Percentiles rank a stretch among this genome's conserved stretches.
These are phyloP conservation scores for human DNA, from an alignment of 2,113 vertebrate species.

Conservation along the genomic window GRCh38 chr7:20191001-20191500, in stretches of 20 bases:
- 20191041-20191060: not conserved
- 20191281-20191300: not conserved
- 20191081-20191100: not conserved
- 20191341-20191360: not conserved
- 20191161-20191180: not conserved
- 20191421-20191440: not conserved
- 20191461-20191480: not conserved
- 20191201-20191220: not conserved
- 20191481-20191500: not conserved
- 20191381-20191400: not conserved
- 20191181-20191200: not conserved
- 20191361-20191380: not conserved
- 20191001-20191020: not conserved
- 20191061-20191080: not conserved
- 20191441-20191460: not conserved
- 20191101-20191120: not conserved
- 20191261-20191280: not conserved
- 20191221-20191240: conserved; percentile 2
- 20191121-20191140: not conserved
- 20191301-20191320: not conserved
- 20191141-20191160: not conserved
- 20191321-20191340: not conserved
- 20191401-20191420: not conserved
- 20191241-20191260: not conserved
- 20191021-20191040: not conserved